A percentile compares a stretch with the other conserved stretches of the same genome.
phyloP scores from a whole-genome alignment of 2,888 invertebrate species.

The Drosophila meridionalis region DNA sequence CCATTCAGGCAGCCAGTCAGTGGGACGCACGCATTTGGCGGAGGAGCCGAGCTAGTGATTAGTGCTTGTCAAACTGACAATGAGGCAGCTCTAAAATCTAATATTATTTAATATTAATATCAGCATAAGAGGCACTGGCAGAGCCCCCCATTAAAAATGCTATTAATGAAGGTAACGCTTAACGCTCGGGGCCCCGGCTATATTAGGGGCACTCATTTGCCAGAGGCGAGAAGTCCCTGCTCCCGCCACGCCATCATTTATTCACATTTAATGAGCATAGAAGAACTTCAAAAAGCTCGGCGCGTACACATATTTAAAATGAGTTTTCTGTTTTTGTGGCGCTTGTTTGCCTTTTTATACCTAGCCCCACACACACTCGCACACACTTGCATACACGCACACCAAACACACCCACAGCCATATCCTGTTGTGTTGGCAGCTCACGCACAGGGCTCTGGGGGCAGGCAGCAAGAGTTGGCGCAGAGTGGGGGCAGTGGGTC shows the following conservation, averaged over 20 bases:
- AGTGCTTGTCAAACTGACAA: constrained; percentile 22
- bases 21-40: not conserved
- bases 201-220: constrained; percentile 33
- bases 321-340: constrained; percentile 63
- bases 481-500: constrained; percentile 60
- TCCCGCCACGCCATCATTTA: constrained; percentile 56
- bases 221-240: constrained; percentile 12
- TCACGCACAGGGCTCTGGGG: constrained; percentile 22
- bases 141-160: constrained; percentile 31
- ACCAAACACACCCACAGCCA: constrained; percentile 27
- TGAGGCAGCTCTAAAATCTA: constrained; percentile 11
- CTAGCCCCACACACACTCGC: constrained; percentile 24
- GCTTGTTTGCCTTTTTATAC: constrained; percentile 67
- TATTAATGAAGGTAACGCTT: constrained; percentile 36
- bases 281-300: constrained; percentile 62
- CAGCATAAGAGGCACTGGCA: constrained; percentile 3
- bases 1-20: not conserved
- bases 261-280: constrained; percentile 74
- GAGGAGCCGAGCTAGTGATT: not conserved
- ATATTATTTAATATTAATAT: constrained; percentile 32
- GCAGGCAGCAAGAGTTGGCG: constrained; percentile 5
- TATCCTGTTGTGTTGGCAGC: constrained; percentile 53
- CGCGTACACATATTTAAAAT: constrained; percentile 60
- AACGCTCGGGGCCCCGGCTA: constrained; percentile 12
- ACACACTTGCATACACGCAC: constrained; percentile 12